Conservation (phyloP, 2,888 invertebrate species). For the Drepana falcataria region DNA sequence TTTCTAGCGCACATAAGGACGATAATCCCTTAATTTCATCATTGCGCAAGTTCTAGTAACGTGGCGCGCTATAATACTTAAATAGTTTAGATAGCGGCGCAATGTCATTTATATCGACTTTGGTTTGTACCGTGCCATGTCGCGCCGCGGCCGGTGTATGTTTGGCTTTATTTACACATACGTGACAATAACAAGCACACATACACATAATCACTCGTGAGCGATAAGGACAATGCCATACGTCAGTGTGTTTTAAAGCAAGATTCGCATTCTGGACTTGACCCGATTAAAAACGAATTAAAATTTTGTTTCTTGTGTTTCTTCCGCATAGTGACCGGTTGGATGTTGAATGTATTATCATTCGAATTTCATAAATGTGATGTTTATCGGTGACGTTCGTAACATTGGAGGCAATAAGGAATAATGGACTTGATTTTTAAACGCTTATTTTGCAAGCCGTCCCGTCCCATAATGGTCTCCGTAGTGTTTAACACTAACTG, state of each 20-base stretch:
- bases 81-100: conserved; percentile 11
- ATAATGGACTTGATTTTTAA: neutral
- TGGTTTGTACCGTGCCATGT: conserved; percentile 13
- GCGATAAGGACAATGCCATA: conserved; percentile 26
- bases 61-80: conserved; percentile 6
- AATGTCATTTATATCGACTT: neutral
- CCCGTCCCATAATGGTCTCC: no score
- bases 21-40: no score
- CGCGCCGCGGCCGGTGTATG: conserved; percentile 34
- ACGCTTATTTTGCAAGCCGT: no score
- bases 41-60: no score
- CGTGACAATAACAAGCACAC: conserved; percentile 52
- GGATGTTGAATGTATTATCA: neutral
- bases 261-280: conserved; percentile 18
- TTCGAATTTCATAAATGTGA: neutral
- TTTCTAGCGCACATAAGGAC: no score
- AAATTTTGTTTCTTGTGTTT: conserved; percentile 13
- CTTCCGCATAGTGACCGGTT: neutral
- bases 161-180: conserved; percentile 55
- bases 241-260: conserved; percentile 9
- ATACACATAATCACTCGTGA: conserved; percentile 18
- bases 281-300: conserved; percentile 32
- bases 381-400: neutral
- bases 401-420: neutral
- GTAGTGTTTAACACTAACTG: no score